Base-by-base conservation (phyloP, 2,113 vertebrate species). In the Edolisoma coerulescens region DNA sequence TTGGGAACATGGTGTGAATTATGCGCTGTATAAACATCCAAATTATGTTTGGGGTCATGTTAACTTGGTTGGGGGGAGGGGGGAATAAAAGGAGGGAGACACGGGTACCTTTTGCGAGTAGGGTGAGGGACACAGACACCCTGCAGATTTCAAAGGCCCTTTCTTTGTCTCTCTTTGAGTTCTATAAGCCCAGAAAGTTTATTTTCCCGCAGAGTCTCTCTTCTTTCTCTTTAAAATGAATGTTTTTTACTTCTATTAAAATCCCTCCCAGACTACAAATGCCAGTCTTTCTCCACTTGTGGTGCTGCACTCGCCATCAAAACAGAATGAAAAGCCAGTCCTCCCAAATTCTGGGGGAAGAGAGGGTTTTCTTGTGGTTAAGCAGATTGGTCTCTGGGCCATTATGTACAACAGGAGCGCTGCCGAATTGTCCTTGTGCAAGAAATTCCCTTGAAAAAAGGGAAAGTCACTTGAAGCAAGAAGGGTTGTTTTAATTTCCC, bases 401-500 rank as follows among this genome's bases (percentile, higher is more conserved):
- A 6, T 13, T 1, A 2, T 3, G 44, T 57, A 21, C 33, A 17
- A 28, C 20, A 30, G 11, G 13, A 73, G 10, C 0, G 0, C 20
- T 53, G 42, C 47, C 57, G 68, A 45, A 16, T 32, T 47, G 69
- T 87, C 89, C 69, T 89, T 89, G 64, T 8, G 32, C 2, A 0
- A 39, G 52, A 84, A 74, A 91, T 59, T 86, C 54, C 2, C 1
- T 63, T 77, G 71, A 63, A 61, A 49, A 69, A 37, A 14, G 5
- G 5, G 17, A 26, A 60, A 81, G 28, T 56, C 27, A 7, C 24
- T 84, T 4, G 3, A 59, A 82, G 27, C 42, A 32, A 50, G n/a
- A n/a, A 14, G 28, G 16, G 8, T 53, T 96, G 44, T 83, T 94
- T 81, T 67, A 20, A 9, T 81, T 76, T 54, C 30, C 61, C n/a